Evolutionary conservation across 2,113 vertebrate species (phyloP).

Genomic region (Coptodon rendalli): DNA sequence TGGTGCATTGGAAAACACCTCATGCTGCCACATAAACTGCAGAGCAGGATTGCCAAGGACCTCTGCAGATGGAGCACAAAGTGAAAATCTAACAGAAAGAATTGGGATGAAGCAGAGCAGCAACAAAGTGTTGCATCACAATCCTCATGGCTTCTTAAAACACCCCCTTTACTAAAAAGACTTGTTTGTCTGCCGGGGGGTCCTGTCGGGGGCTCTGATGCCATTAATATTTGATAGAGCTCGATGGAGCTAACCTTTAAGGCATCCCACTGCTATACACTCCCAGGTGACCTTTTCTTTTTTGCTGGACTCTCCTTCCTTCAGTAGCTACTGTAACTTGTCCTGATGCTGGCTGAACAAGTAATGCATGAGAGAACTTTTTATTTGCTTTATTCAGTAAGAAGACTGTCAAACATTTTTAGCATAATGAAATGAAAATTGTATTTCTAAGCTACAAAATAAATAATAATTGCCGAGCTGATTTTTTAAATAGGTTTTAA

Average conservation of each 20-base stretch:
- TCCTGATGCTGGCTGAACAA: background rate
- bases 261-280: conserved; percentile 35
- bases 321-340: background rate
- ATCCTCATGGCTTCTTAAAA: background rate
- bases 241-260: conserved; percentile 64
- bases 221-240: conserved; percentile 66
- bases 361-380: background rate
- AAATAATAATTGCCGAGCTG: background rate
- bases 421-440: background rate
- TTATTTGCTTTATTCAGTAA: background rate
- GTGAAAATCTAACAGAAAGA: background rate
- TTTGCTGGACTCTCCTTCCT: conserved; percentile 19
- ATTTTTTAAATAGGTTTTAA: background rate
- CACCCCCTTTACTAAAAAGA: conserved; percentile 20
- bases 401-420: background rate
- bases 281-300: conserved; percentile 59
- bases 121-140: background rate
- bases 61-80: background rate
- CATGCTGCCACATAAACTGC: background rate
- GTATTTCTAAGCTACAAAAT: background rate
- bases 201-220: conserved; percentile 24
- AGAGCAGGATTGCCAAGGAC: background rate
- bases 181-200: conserved; percentile 47
- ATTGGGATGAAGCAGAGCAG: background rate
- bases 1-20: background rate